These are phyloP conservation scores for Pseudorhombus dupliciocellatus DNA, from an alignment of 2,113 vertebrate genomes.

Conservation along the genomic window DNA sequence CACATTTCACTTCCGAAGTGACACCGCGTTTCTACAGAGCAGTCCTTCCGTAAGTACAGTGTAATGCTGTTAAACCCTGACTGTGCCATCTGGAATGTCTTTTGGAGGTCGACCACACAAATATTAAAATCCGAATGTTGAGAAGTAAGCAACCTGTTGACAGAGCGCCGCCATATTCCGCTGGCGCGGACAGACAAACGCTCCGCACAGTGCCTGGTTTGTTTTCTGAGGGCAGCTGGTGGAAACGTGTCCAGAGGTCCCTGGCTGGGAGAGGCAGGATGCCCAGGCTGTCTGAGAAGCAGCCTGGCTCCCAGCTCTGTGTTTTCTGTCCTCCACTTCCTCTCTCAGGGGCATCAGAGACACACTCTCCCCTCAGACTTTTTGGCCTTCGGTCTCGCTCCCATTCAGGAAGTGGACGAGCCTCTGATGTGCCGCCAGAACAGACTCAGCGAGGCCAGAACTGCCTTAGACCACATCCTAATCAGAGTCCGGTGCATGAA, in stretches of 20 bases:
- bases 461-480: slow-evolving; percentile 34
- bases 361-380: slow-evolving; percentile 67
- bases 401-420: slow-evolving; percentile 70
- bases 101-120: slow-evolving; percentile 42
- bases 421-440: slow-evolving; percentile 74
- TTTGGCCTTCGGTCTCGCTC: slow-evolving; percentile 64
- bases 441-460: slow-evolving; percentile 32
- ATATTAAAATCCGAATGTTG: slow-evolving; percentile 39
- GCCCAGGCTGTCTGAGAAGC: slow-evolving; percentile 70
- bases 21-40: no score
- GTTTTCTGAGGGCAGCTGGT: slow-evolving; percentile 79
- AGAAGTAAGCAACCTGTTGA: slow-evolving; percentile 62
- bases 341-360: slow-evolving; percentile 66
- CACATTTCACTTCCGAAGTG: no score
- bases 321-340: slow-evolving; percentile 68
- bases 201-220: slow-evolving; percentile 73
- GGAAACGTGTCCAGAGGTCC: slow-evolving; percentile 74
- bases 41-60: neutral
- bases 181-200: slow-evolving; percentile 32
- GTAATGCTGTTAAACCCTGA: slow-evolving; percentile 19
- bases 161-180: slow-evolving; percentile 53
- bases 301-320: slow-evolving; percentile 56
- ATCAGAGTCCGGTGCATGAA: slow-evolving; percentile 30
- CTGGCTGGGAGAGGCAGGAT: slow-evolving; percentile 72
- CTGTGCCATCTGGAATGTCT: slow-evolving; percentile 36